Percentiles rank a stretch among this genome's conserved stretches.
Conservation (phyloP, 2,888 invertebrate species). For the Lypha dubia region DNA sequence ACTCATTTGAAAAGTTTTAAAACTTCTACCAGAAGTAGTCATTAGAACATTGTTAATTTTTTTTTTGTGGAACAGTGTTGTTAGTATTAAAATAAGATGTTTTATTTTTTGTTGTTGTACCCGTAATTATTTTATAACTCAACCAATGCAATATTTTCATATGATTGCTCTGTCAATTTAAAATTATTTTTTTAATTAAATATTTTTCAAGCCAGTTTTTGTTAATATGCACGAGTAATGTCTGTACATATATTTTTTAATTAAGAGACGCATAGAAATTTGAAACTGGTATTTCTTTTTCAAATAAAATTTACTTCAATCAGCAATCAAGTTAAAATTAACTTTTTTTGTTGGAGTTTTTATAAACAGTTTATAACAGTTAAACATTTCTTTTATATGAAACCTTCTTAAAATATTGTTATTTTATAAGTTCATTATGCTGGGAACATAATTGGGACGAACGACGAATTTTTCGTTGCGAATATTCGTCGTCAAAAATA, state of each 20-base stretch:
- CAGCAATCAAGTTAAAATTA: conserved; percentile 15
- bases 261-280: conserved; percentile 51
- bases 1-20: too few relatives aligned
- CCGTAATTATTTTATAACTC: conserved; percentile 4
- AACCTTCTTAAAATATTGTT: conserved; percentile 35
- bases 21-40: too few relatives aligned
- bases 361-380: background rate
- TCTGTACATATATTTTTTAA: too few relatives aligned
- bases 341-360: conserved; percentile 31
- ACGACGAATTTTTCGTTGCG: conserved; percentile 8
- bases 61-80: too few relatives aligned
- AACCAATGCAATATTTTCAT: conserved; percentile 44
- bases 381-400: background rate
- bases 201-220: conserved; percentile 55
- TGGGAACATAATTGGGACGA: too few relatives aligned
- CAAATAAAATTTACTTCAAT: conserved; percentile 36
- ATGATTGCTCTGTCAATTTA: conserved; percentile 41
- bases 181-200: conserved; percentile 18
- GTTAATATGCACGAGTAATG: conserved; percentile 21
- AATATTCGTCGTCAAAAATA: too few relatives aligned
- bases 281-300: conserved; percentile 58
- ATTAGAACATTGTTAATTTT: too few relatives aligned
- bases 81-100: conserved; percentile 22
- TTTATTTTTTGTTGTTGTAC: too few relatives aligned
- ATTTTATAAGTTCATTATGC: too few relatives aligned